Evolutionary conservation across 2,113 vertebrate species (phyloP), one percentile per base, ranked within the genome.

Genomic region (Cettia cetti): DNA sequence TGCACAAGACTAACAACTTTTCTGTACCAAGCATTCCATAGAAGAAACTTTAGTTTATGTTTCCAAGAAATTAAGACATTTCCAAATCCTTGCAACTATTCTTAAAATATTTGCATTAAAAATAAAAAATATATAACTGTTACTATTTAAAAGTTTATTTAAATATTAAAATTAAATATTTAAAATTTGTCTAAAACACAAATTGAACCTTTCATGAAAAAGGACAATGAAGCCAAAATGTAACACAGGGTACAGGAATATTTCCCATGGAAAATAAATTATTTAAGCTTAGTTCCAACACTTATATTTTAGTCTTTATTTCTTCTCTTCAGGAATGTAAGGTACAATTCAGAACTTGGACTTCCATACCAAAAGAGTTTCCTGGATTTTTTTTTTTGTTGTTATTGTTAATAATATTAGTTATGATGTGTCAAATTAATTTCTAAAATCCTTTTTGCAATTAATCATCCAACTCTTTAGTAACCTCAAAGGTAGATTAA

Each of bases 341-440:
- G 4, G 3, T 30, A 39, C 5, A 47, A 18, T 31, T 19, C 15
- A 31, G 13, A 91, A 63, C 2, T 17, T 0, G 1, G 10, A 15
- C 12, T 64, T 76, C 33, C 13, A 59, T 14, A 82, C 3, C 15
- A 86, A 68, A 45, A 8, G 11, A 42, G 2, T 50, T 53, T 70
- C 3, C 13, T 68, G 16, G 40, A 28, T n/a, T 79, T 56, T 35
- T 19, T 39, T 31, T 28, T 8, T 52, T 52, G 27, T 31, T 54
- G 20, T 47, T 23, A 11, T 56, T 23, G 1, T 30, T 35, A 54
- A 40, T 37, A 89, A 21, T n/a, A 61, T 63, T 45, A 45, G 0
- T 27, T 45, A 65, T 35, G 4, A 52, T 37, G 2, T 5, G 6
- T 42, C 11, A 80, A 82, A 69, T 52, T 57, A 27, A 64, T 72